phyloP scores from a whole-genome alignment of 2,888 invertebrate species.

The Hartigia nigra region DNA sequence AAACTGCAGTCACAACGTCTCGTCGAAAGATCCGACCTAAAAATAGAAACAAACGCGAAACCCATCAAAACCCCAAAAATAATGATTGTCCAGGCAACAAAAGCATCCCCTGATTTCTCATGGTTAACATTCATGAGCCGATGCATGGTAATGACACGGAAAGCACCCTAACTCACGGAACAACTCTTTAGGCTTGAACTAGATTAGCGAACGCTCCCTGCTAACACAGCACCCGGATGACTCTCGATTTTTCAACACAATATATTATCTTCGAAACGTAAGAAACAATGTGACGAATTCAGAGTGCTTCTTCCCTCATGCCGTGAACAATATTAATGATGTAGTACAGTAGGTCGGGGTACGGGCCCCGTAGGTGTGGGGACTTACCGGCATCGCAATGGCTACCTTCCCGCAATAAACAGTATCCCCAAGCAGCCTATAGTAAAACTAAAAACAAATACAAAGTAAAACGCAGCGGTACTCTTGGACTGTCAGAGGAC shows the following conservation, averaged over 20 bases:
- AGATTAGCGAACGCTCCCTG: background rate
- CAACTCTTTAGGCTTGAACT: background rate
- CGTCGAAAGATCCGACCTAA: background rate
- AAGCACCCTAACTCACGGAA: background rate
- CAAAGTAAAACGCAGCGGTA: slow-evolving; percentile 6
- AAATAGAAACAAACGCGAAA: background rate
- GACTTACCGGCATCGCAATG: background rate
- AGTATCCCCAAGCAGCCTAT: background rate
- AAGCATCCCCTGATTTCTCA: background rate
- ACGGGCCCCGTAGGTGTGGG: background rate
- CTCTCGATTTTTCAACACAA: background rate
- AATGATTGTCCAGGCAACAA: background rate
- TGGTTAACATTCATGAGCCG: background rate
- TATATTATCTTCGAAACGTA: background rate
- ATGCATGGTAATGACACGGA: background rate
- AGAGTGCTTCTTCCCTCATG: background rate
- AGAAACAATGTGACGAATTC: background rate
- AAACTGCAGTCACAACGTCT: background rate
- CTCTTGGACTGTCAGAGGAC: slow-evolving; percentile 8
- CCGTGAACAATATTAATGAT: background rate
- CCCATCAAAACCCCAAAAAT: background rate
- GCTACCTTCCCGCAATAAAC: background rate
- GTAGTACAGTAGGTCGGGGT: background rate
- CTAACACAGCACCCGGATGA: background rate
- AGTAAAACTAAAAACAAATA: background rate